A percentile compares a stretch with the other conserved stretches of the same genome.
These are phyloP conservation scores for Zophobas morio DNA, from an alignment of 1,140 invertebrate genomes.

Conservation along the genomic window DNA sequence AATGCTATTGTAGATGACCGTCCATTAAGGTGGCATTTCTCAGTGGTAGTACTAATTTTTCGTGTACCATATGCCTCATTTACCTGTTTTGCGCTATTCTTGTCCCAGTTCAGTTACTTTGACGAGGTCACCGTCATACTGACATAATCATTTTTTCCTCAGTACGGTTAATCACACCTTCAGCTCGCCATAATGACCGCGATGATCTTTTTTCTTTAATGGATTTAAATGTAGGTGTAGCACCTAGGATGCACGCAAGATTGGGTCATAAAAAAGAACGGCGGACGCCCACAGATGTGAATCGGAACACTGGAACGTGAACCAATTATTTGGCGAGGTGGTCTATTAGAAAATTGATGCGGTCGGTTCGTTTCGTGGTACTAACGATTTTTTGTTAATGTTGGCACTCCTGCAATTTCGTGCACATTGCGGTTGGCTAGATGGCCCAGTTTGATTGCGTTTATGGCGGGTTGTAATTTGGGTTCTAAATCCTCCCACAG, in stretches of 20 bases:
- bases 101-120: constrained; percentile 5
- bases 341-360: not conserved
- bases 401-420: not conserved
- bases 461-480: not conserved
- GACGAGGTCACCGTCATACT: constrained; percentile 23
- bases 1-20: constrained; percentile 6
- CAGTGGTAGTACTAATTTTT: constrained; percentile 9
- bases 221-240: constrained; percentile 31
- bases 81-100: not conserved
- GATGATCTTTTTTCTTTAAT: constrained; percentile 30
- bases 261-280: constrained; percentile 9
- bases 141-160: constrained; percentile 14
- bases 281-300: constrained; percentile 6
- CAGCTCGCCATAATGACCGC: not conserved
- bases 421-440: not conserved
- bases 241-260: constrained; percentile 7
- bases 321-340: not conserved
- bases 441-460: constrained; percentile 19
- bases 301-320: constrained; percentile 6
- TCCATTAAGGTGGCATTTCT: not conserved
- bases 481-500: constrained; percentile 7
- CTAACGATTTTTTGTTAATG: not conserved
- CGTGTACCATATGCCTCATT: constrained; percentile 13
- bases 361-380: constrained; percentile 1
- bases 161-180: constrained; percentile 12